These are phyloP conservation scores for Nylanderia fulva DNA, from an alignment of 1,140 invertebrate genomes.

Conservation along the genomic window DNA sequence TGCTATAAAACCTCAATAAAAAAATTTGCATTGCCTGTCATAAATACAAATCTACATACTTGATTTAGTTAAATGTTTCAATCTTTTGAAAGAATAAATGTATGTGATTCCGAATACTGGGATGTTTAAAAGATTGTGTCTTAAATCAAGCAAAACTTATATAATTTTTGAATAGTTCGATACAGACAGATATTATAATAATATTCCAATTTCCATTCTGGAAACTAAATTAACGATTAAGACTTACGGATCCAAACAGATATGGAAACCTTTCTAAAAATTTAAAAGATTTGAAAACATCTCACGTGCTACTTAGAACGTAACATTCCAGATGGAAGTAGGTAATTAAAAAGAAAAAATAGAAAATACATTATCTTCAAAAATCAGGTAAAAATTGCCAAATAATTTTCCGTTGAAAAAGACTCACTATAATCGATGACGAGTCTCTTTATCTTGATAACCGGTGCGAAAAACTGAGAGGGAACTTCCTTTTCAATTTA, in stretches of 20 bases:
- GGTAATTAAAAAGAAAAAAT: not conserved
- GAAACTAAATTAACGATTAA: slow-evolving; percentile 18
- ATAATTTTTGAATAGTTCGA: not conserved
- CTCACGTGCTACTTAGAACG: not conserved
- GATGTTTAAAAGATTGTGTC: not conserved
- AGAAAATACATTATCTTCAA: not conserved
- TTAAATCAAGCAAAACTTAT: not conserved
- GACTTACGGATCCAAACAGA: not conserved
- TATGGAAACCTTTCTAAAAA: not conserved
- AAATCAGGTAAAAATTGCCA: not conserved
- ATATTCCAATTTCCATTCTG: not conserved
- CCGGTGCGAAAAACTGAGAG: not conserved
- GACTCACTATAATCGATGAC: not conserved
- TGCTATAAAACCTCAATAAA: slow-evolving; percentile 36
- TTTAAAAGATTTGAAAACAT: not conserved
- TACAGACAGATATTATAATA: not conserved
- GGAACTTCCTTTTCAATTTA: slow-evolving; percentile 37
- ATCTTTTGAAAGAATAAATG: slow-evolving; percentile 30
- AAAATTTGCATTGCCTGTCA: slow-evolving; percentile 50
- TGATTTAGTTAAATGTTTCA: slow-evolving; percentile 54
- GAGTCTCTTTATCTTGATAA: not conserved
- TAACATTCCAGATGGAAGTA: not conserved
- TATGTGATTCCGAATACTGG: not conserved
- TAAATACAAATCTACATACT: slow-evolving; percentile 49
- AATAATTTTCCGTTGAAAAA: not conserved